Evolutionary conservation across 2,113 vertebrate genomes (phyloP).

Genomic region (Genyomyrus donnyi): DNA sequence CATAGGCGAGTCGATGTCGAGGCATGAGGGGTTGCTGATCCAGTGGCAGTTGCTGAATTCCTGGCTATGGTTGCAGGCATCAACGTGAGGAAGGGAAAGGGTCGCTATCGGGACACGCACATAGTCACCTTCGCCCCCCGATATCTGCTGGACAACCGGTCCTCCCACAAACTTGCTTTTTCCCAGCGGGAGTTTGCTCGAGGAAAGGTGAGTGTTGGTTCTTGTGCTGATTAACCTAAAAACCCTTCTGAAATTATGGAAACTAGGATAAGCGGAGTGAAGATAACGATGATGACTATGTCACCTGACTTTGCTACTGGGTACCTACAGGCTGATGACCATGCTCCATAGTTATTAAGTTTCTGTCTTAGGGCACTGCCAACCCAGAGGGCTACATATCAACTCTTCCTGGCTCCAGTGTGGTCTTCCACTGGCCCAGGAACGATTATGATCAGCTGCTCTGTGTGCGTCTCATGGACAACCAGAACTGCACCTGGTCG

Average conservation of each 20-base stretch:
- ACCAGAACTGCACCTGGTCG: constrained; percentile 85
- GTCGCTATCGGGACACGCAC: constrained; percentile 85
- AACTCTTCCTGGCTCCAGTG: constrained; percentile 90
- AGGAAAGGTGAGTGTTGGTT: constrained; percentile 71
- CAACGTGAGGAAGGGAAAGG: constrained; percentile 88
- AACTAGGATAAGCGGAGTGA: neutral
- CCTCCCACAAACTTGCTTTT: constrained; percentile 84
- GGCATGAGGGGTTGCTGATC: neutral
- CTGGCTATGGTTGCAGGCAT: constrained; percentile 65
- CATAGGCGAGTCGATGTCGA: constrained; percentile 68
- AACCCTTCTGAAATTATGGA: neutral
- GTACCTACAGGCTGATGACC: neutral
- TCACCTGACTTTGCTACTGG: neutral
- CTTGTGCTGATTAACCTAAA: neutral
- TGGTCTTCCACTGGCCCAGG: constrained; percentile 95
- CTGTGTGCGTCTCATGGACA: constrained; percentile 89
- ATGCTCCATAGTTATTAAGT: neutral
- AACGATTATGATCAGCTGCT: constrained; percentile 92
- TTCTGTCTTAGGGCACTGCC: constrained; percentile 60
- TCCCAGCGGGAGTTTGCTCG: constrained; percentile 89
- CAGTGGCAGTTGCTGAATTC: neutral
- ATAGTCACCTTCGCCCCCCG: constrained; percentile 93
- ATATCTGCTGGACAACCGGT: constrained; percentile 90
- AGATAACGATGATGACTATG: neutral
- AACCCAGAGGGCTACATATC: constrained; percentile 94